Conservation (phyloP, 2,113 vertebrate species). For the Odobenus rosmarus region DNA sequence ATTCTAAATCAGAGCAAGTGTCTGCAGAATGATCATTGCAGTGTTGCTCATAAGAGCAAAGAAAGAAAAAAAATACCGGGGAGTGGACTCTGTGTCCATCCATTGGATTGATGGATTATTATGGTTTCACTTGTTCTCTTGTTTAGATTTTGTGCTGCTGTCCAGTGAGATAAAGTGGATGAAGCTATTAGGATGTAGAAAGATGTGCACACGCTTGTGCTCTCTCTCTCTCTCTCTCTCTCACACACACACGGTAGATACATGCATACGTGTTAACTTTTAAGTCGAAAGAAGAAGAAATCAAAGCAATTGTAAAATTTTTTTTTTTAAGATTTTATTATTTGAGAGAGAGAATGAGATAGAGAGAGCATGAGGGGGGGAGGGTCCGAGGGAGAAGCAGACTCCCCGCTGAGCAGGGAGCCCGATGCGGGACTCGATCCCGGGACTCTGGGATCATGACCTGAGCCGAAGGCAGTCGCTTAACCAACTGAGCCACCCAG, state of each 20-base stretch:
- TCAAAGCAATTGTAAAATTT: background rate
- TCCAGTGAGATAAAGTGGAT: background rate
- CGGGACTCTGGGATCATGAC: too few species aligned
- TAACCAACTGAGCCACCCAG: too few species aligned
- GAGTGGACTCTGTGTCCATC: background rate
- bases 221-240: background rate
- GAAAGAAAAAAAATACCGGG: background rate
- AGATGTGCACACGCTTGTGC: rapidly evolving
- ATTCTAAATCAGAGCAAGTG: background rate
- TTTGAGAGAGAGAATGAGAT: too few species aligned
- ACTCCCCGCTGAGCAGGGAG: too few species aligned
- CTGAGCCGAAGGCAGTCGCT: too few species aligned
- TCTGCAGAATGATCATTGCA: background rate
- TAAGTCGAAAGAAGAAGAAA: background rate
- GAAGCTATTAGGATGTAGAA: background rate
- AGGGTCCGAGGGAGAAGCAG: too few species aligned
- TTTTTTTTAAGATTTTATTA: too few species aligned
- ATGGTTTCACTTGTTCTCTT: background rate
- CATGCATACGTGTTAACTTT: background rate
- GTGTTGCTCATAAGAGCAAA: background rate
- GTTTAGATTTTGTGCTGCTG: background rate
- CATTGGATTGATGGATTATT: background rate
- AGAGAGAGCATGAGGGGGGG: too few species aligned
- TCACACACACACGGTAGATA: background rate
- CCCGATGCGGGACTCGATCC: too few species aligned